phyloP scores from a whole-genome alignment of 2,797 vertebrate genomes.

The Allobates femoralis region DNA sequence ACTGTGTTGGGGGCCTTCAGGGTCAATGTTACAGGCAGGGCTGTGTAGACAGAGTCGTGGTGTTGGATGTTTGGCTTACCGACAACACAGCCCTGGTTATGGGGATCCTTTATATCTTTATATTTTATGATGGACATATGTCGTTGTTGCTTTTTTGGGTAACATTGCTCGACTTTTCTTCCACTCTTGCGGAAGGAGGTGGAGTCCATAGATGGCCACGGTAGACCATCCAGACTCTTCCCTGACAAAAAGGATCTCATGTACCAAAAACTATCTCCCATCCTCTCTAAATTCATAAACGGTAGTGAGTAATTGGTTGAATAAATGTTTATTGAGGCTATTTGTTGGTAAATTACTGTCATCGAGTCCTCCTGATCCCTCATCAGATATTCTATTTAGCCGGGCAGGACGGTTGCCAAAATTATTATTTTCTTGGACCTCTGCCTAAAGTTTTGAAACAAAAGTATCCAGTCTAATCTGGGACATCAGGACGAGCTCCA shows the following conservation, averaged over 20 bases:
- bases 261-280: neutral
- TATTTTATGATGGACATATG: no score
- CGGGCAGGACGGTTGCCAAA: neutral
- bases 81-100: no score
- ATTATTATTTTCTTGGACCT: slow-evolving; percentile 7
- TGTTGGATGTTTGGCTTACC: no score
- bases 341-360: neutral
- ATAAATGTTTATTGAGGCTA: neutral
- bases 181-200: neutral
- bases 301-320: neutral
- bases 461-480: slow-evolving; percentile 53
- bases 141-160: no score
- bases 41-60: no score
- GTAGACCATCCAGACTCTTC: neutral
- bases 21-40: neutral
- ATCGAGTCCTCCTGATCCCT: neutral
- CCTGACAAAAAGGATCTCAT: neutral
- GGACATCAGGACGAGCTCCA: slow-evolving; percentile 65
- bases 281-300: neutral
- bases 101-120: no score
- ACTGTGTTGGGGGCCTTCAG: neutral
- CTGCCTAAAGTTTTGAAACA: slow-evolving; percentile 40
- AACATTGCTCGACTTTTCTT: neutral
- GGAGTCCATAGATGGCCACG: neutral
- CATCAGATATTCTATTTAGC: neutral